phyloP scores from a whole-genome alignment of 2,888 invertebrate species.

The Ichneumon xanthorius region DNA sequence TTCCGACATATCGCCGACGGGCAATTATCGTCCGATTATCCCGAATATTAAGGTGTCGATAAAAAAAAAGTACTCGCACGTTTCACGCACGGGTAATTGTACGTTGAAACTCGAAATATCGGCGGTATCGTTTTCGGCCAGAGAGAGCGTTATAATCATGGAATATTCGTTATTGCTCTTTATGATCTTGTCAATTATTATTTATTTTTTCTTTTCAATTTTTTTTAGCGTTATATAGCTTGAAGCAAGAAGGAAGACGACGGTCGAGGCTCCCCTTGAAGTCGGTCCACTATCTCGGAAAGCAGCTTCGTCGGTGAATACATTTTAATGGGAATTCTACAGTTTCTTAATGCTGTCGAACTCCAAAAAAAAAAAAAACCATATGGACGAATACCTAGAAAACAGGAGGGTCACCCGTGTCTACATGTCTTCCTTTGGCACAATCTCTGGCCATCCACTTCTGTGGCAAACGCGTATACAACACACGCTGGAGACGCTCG shows the following conservation, averaged over 20 bases:
- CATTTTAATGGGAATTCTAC: slow-evolving; percentile 2
- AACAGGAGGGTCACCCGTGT: slow-evolving; percentile 28
- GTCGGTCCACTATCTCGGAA: not conserved
- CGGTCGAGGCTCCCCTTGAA: not conserved
- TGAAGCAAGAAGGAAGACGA: not conserved
- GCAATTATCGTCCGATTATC: slow-evolving; percentile 71
- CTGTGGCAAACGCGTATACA: slow-evolving; percentile 27
- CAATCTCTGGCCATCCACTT: slow-evolving; percentile 53
- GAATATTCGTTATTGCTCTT: not conserved
- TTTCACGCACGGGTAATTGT: not conserved
- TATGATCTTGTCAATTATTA: not conserved
- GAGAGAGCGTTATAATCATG: not conserved
- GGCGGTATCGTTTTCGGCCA: not conserved
- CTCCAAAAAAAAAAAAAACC: not conserved
- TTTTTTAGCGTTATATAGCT: not conserved
- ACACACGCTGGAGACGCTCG: slow-evolving; percentile 67
- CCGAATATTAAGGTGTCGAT: slow-evolving; percentile 59
- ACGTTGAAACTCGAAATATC: not conserved
- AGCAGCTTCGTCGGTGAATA: not conserved
- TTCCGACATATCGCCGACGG: slow-evolving; percentile 38
- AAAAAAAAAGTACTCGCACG: not conserved
- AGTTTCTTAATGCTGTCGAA: not conserved
- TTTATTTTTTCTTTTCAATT: not conserved
- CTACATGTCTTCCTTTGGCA: slow-evolving; percentile 41
- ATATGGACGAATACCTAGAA: slow-evolving; percentile 42